Conservation (phyloP, 2,113 vertebrate genomes). For the Monarcha castaneiventris region DNA sequence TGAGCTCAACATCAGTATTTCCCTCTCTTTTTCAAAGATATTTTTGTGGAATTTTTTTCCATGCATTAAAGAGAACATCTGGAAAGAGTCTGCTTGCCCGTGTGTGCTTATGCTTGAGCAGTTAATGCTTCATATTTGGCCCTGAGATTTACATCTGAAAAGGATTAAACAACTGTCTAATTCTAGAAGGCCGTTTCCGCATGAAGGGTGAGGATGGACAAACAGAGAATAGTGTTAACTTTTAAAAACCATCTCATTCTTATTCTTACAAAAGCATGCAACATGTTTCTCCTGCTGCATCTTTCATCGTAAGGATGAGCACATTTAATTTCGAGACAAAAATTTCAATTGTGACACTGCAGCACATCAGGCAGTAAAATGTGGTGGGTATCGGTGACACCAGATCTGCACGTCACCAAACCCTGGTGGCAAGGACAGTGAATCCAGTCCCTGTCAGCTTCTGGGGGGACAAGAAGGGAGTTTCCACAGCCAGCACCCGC, state of each 20-base stretch:
- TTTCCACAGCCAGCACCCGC: too few species aligned
- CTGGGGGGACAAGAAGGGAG: neutral
- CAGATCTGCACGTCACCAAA: neutral
- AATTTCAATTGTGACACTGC: neutral
- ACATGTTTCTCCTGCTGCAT: accelerated
- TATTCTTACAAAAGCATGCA: neutral
- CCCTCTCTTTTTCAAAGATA: neutral
- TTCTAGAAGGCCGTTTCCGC: neutral
- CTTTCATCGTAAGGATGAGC: neutral
- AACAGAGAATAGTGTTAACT: neutral
- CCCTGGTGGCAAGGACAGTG: neutral
- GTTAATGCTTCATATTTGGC: neutral
- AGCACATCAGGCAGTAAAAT: neutral
- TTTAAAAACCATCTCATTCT: neutral
- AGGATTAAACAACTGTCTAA: neutral
- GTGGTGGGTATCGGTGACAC: neutral
- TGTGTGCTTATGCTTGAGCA: neutral
- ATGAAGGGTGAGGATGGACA: neutral
- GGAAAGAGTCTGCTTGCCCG: neutral
- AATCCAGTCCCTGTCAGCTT: neutral
- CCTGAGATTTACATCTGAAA: neutral
- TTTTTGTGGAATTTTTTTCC: neutral
- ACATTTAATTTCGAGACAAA: neutral
- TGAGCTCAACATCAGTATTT: neutral
- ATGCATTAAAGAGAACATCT: neutral